A percentile compares a stretch with the other conserved stretches of the same genome.
These are phyloP conservation scores for Triplophysa bombifrons DNA, from an alignment of 2,797 vertebrate species.

Conservation along the genomic window DNA sequence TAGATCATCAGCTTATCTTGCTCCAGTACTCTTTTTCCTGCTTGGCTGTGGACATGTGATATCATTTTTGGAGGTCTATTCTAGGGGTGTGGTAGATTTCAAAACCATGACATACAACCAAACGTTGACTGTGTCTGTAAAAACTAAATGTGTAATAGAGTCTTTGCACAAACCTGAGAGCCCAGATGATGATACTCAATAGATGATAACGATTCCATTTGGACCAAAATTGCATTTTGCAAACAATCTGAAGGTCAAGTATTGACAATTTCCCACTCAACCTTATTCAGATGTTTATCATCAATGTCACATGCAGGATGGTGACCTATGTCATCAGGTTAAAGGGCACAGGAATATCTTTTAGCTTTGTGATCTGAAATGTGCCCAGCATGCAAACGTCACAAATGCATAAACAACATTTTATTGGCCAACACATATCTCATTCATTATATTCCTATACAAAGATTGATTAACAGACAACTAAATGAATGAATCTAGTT, in stretches of 20 bases:
- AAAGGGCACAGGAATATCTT: neutral
- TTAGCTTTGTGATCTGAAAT: conserved; percentile 7
- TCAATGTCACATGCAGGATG: conserved; percentile 46
- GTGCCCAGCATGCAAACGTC: neutral
- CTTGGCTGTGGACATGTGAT: neutral
- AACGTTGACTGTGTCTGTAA: conserved; percentile 30
- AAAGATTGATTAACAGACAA: neutral
- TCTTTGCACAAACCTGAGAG: neutral
- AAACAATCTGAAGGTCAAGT: conserved; percentile 69
- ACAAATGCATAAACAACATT: neutral
- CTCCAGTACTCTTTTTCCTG: conserved; percentile 24
- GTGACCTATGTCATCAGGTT: conserved; percentile 35
- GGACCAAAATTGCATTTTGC: conserved; percentile 65
- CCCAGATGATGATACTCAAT: conserved; percentile 22
- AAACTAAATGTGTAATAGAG: neutral
- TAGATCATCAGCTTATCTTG: conserved; percentile 53
- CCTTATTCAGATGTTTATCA: conserved; percentile 37
- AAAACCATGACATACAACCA: conserved; percentile 29
- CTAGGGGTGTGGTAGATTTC: neutral
- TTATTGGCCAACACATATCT: neutral
- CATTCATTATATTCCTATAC: neutral
- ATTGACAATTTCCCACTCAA: conserved; percentile 52
- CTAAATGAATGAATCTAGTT: neutral
- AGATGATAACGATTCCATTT: conserved; percentile 51
- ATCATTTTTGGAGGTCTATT: conserved; percentile 16